phyloP scores from a whole-genome alignment of 2,113 vertebrate genomes.

The Ptyas mucosa region DNA sequence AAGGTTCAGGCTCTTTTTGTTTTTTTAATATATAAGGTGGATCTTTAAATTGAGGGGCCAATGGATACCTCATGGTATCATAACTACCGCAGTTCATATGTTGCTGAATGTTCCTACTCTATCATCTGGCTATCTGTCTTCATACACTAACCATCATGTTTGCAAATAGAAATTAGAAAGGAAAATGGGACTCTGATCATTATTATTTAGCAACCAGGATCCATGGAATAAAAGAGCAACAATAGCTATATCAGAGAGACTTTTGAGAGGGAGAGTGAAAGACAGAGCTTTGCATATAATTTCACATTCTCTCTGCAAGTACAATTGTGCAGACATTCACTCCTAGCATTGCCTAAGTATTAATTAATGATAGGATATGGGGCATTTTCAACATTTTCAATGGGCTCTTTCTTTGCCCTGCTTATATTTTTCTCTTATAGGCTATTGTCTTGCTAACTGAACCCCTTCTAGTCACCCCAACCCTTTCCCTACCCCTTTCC shows the following conservation, averaged over 20 bases:
- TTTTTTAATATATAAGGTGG: background rate
- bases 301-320: background rate
- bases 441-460: conserved; percentile 25
- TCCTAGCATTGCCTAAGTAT: background rate
- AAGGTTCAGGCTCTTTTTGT: background rate
- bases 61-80: background rate
- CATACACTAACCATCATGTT: background rate
- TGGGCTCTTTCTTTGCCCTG: background rate
- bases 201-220: background rate
- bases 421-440: background rate
- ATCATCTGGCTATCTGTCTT: background rate
- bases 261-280: background rate
- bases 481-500: conserved; percentile 40
- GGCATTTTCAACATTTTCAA: background rate
- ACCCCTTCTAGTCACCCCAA: conserved; percentile 58
- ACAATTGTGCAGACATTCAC: background rate
- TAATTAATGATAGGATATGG: background rate
- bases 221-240: background rate
- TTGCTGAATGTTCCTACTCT: background rate
- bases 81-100: background rate
- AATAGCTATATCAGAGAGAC: background rate
- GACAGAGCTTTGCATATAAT: background rate
- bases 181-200: background rate
- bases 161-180: background rate
- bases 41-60: background rate